Conservation (phyloP, 2,113 vertebrate species). For the Columbina picui region DNA sequence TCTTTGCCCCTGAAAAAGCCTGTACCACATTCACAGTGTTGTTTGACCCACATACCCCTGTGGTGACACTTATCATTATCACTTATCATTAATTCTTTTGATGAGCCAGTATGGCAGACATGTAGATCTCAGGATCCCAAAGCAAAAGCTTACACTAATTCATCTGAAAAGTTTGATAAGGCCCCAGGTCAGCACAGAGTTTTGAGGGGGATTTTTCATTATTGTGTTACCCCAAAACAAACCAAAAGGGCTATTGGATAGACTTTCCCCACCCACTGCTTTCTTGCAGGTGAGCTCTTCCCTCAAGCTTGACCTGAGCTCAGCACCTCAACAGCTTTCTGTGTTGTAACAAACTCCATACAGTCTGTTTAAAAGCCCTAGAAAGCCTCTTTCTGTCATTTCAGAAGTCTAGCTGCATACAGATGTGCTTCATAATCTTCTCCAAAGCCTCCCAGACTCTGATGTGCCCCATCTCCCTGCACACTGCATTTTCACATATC, state of each 20-base stretch:
- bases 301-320: not conserved
- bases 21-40: not conserved
- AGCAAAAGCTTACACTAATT: not conserved
- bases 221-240: not conserved
- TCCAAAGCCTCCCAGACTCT: not conserved
- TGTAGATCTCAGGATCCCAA: not conserved
- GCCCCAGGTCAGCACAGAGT: not conserved
- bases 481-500: not conserved
- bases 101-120: not conserved
- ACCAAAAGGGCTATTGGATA: rapidly evolving
- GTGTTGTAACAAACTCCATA: not conserved
- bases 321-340: not conserved
- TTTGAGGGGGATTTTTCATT: not conserved
- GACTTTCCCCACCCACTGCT: not conserved
- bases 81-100: not conserved
- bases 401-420: not conserved
- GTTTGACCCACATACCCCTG: not conserved
- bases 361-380: not conserved
- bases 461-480: not conserved
- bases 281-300: not conserved
- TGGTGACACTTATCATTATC: not conserved
- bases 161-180: not conserved
- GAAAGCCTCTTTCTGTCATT: not conserved
- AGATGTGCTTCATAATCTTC: not conserved
- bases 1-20: not conserved